Percentiles rank a stretch among this genome's conserved stretches.
phyloP scores from a whole-genome alignment of 2,888 invertebrate genomes.

The Amphiduros pacificus region DNA sequence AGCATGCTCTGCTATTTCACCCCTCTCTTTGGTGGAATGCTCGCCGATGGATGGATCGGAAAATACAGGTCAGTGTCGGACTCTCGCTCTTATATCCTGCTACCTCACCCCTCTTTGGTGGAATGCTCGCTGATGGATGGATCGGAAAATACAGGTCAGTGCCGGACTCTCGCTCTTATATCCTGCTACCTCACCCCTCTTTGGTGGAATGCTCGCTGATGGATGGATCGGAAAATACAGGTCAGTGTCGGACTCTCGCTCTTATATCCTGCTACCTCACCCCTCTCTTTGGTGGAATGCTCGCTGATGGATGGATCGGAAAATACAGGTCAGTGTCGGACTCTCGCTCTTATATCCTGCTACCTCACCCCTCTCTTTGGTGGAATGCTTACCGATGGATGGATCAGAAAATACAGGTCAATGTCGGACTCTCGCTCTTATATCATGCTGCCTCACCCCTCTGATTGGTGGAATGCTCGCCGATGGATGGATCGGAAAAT shows the following conservation, averaged over 20 bases:
- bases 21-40: slow-evolving; percentile 85
- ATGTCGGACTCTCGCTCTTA: too few relatives aligned
- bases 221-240: slow-evolving; percentile 87
- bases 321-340: slow-evolving; percentile 86
- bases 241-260: too few relatives aligned
- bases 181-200: too few relatives aligned
- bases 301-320: slow-evolving; percentile 90
- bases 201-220: slow-evolving; percentile 93
- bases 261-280: slow-evolving; percentile 90
- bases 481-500: slow-evolving; percentile 90
- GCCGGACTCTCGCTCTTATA: too few relatives aligned
- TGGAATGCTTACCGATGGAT: slow-evolving; percentile 91
- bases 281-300: slow-evolving; percentile 85
- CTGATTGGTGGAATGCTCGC: slow-evolving; percentile 90
- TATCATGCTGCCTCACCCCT: slow-evolving; percentile 88
- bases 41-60: slow-evolving; percentile 90
- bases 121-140: slow-evolving; percentile 89
- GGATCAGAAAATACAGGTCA: slow-evolving; percentile 85
- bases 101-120: slow-evolving; percentile 88
- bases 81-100: too few relatives aligned
- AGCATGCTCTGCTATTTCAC: slow-evolving; percentile 87
- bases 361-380: slow-evolving; percentile 89
- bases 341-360: too few relatives aligned
- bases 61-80: slow-evolving; percentile 80
- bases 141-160: slow-evolving; percentile 87